A percentile compares a stretch with the other conserved stretches of the same genome.
Evolutionary conservation across 2,888 invertebrate genomes (phyloP).

Genomic region (Euclidia mi): DNA sequence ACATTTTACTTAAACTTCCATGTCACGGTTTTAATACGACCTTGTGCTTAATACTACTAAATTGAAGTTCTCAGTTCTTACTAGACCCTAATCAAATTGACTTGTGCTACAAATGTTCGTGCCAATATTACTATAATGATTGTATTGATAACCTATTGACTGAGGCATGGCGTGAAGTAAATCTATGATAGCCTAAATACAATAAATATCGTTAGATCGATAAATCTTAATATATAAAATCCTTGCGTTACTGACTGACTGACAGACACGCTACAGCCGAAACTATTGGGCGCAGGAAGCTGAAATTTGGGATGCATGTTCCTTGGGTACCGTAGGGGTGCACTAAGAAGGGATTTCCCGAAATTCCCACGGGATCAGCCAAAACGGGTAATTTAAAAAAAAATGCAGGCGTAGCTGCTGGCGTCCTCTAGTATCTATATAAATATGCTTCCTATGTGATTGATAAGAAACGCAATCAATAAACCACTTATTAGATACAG

Average conservation of each 20-base stretch:
- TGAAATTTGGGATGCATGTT: no score
- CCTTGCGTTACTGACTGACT: no score
- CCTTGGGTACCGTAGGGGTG: no score
- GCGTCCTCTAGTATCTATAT: no score
- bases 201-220: slow-evolving; percentile 9
- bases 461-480: not conserved
- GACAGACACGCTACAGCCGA: no score
- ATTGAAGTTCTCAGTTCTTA: slow-evolving; percentile 58
- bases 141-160: slow-evolving; percentile 8
- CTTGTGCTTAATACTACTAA: slow-evolving; percentile 67
- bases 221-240: no score
- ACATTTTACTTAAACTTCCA: slow-evolving; percentile 72
- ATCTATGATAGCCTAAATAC: slow-evolving; percentile 3
- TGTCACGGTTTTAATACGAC: slow-evolving; percentile 68
- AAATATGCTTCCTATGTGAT: not conserved
- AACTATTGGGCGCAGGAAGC: no score
- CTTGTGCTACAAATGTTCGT: slow-evolving; percentile 25
- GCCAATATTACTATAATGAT: slow-evolving; percentile 7
- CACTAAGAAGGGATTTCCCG: no score
- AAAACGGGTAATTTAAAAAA: no score
- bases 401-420: no score
- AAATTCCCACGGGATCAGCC: no score
- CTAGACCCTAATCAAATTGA: slow-evolving; percentile 42
- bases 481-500: not conserved
- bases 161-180: not conserved